Evolutionary conservation across 2,797 vertebrate species (phyloP).

Genomic region (Halcyon badia): DNA sequence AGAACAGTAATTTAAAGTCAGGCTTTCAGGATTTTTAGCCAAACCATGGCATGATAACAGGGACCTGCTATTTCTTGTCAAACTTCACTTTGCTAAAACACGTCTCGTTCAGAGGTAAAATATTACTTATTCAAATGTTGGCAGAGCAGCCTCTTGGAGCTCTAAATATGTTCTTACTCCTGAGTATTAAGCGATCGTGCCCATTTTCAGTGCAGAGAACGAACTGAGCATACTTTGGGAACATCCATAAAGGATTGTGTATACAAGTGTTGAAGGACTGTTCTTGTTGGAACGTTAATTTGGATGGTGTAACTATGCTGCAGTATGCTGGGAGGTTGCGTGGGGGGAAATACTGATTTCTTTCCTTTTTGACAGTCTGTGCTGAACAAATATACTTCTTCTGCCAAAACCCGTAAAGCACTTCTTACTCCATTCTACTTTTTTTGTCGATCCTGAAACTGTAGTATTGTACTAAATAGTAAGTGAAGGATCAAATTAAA

Average conservation of each 20-base stretch:
- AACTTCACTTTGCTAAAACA: not conserved
- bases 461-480: not conserved
- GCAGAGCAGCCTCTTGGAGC: conserved; percentile 3
- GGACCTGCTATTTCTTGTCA: conserved; percentile 15
- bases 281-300: not conserved
- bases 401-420: not conserved
- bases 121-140: not conserved
- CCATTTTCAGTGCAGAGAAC: not conserved
- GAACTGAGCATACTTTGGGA: not conserved
- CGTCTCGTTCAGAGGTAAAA: not conserved
- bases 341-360: not conserved
- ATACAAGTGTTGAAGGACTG: not conserved
- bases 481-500: not conserved
- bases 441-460: not conserved
- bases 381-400: not conserved
- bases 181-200: not conserved
- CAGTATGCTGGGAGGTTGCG: not conserved
- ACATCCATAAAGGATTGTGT: not conserved
- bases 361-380: not conserved
- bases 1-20: not conserved
- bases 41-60: not conserved
- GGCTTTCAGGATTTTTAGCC: conserved; percentile 31
- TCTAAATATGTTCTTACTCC: not conserved
- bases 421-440: not conserved
- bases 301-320: not conserved